Base-by-base conservation (phyloP, 2,888 invertebrate species). In the Drosophila longiperda region DNA sequence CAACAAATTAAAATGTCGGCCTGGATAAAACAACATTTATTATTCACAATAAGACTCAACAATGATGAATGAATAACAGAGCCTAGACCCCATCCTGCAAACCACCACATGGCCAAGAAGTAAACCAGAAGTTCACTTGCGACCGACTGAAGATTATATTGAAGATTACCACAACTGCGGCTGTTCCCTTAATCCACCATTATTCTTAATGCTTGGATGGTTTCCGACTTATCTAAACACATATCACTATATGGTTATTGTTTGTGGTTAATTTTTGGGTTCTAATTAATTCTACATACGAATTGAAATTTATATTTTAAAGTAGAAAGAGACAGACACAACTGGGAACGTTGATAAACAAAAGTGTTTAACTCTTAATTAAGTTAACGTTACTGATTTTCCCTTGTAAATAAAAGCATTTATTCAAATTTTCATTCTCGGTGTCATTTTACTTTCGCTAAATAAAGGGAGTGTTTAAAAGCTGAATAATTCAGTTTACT, bases 1-100 rank as follows among this genome's bases (percentile, higher is more conserved):
- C 83, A 83, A 86, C 83, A 86, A 80, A 83, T 83, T 83, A 86
- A 83, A 83, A 86, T 86, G 83, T 86, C 81, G 81, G 75, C 58
- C 68, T 55, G 73, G 69, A 83, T 80, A 83, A 85, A 85, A 86
- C 69, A 85, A 83, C 80, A 85, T 83, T 85, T 83, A 75, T 80
- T 83, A 83, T 86, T 72, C 80, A 73, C 83, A 83, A 80, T 83
- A 78, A 75, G 81, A 86, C 83, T 78, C 73, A 68, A 68, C 86
- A 83, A 75, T 83, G 83, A 80, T 73, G 75, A 80, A 85, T 83
- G 81, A 70, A 81, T 66, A 81, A 81, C 66, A 45, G 60, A 65
- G 45, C 53, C 48, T 29, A 45, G 61, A 26, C 4, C 5, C 29
- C 29, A 29, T 29, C 65, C 55, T 26, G 32, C 34, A 40, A 40